These are phyloP conservation scores for Microcaecilia unicolor DNA, from an alignment of 2,797 vertebrate species.

Conservation along the genomic window DNA sequence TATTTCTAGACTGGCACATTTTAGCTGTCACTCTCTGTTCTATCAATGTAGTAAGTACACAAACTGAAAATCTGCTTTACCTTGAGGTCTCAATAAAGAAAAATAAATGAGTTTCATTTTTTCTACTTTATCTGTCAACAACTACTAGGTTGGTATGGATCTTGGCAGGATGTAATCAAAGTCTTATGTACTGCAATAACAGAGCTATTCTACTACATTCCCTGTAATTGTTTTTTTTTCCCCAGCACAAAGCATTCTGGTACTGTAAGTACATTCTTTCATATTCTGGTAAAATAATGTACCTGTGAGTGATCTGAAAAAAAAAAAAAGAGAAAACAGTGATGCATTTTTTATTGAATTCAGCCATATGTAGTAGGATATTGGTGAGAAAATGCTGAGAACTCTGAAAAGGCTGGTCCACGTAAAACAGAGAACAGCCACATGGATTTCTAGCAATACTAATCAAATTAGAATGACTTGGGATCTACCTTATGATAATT, in stretches of 20 bases:
- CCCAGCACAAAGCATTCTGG: conserved; percentile 35
- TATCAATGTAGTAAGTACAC: conserved; percentile 48
- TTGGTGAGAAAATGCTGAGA: too few species aligned
- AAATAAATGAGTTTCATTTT: conserved; percentile 63
- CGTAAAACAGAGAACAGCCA: too few species aligned
- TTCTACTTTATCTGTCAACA: conserved; percentile 67
- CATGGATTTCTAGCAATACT: too few species aligned
- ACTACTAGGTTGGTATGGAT: conserved; percentile 57
- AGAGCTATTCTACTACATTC: conserved; percentile 50
- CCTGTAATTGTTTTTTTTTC: conserved; percentile 47
- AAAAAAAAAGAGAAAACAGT: conserved; percentile 28
- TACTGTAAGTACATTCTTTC: conserved; percentile 33
- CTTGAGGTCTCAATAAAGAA: conserved; percentile 63
- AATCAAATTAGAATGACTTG: too few species aligned
- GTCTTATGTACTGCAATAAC: conserved; percentile 56
- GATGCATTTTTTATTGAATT: conserved; percentile 11
- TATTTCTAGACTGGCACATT: conserved; percentile 51
- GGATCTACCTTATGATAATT: too few species aligned
- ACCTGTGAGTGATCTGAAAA: conserved; percentile 11
- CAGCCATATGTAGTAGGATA: conserved; percentile 10
- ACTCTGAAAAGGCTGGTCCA: too few species aligned
- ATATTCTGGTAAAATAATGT: conserved; percentile 37
- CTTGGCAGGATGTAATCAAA: conserved; percentile 58
- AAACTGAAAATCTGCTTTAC: conserved; percentile 59
- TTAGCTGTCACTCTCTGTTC: conserved; percentile 54